Conservation (phyloP, 1,140 invertebrate species). For the Cydia pomonella region DNA sequence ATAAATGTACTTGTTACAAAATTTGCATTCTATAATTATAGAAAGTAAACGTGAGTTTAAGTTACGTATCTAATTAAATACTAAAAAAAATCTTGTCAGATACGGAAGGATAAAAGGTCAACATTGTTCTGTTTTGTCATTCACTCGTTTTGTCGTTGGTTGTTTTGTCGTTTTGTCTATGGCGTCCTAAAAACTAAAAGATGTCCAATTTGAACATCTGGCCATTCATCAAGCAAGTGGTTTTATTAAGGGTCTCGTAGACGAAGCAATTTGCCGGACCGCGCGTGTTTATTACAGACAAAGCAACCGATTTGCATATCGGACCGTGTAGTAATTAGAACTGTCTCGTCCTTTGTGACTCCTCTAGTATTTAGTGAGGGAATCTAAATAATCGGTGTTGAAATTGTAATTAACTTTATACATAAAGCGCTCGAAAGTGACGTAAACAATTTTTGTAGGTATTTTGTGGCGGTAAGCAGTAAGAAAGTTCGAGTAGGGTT, state of each 20-base stretch:
- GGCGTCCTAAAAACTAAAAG: not conserved
- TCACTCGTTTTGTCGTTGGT: no score
- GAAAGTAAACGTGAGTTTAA: no score
- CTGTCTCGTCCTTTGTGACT: conserved; percentile 20
- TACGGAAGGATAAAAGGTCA: not conserved
- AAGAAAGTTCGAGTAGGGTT: no score
- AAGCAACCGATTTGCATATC: conserved; percentile 16
- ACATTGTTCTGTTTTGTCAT: not conserved
- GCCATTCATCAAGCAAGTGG: conserved; percentile 1
- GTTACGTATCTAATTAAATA: not conserved
- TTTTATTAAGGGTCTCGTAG: conserved; percentile 15
- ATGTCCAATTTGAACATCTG: not conserved
- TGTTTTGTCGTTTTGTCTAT: no score
- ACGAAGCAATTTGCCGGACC: conserved; percentile 16
- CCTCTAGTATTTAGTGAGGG: not conserved
- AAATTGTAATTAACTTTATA: conserved; percentile 1
- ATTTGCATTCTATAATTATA: not conserved
- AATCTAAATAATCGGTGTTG: not conserved
- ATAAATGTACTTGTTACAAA: not conserved
- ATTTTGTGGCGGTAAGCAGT: no score
- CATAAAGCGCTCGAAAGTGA: not conserved
- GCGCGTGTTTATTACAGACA: conserved; percentile 13
- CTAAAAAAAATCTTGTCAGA: not conserved
- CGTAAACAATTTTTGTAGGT: no score
- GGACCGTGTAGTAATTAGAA: conserved; percentile 21